A percentile compares a stretch with the other conserved stretches of the same genome.
These are phyloP conservation scores for Pseudomugil gertrudae DNA, from an alignment of 2,797 vertebrate genomes.

Conservation along the genomic window DNA sequence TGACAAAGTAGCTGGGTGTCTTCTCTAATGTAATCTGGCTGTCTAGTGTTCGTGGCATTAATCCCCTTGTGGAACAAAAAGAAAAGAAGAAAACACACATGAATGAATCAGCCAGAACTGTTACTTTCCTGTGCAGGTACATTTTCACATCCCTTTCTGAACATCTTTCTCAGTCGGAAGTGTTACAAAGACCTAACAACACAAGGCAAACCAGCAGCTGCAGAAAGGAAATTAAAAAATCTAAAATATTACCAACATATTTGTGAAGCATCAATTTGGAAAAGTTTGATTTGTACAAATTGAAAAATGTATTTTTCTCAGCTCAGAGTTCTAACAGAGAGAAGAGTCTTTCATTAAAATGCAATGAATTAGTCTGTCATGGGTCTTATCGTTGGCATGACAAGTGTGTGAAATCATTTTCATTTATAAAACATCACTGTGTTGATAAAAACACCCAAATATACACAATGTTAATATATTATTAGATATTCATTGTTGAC, in stretches of 20 bases:
- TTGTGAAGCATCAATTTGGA: too few species aligned
- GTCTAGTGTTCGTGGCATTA: constrained; percentile 94
- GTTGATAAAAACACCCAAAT: constrained; percentile 11
- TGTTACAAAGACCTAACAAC: too few species aligned
- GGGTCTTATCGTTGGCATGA: not conserved
- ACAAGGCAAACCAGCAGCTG: too few species aligned
- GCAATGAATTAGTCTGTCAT: not conserved
- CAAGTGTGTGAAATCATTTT: not conserved
- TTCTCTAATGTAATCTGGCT: constrained; percentile 97
- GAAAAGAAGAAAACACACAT: constrained; percentile 45
- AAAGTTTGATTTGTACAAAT: too few species aligned
- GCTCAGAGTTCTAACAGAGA: too few species aligned
- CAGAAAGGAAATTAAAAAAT: too few species aligned
- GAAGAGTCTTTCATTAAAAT: not conserved
- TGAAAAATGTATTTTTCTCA: too few species aligned
- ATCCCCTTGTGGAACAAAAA: constrained; percentile 81
- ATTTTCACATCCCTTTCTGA: constrained; percentile 35
- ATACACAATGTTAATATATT: constrained; percentile 17
- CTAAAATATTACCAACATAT: too few species aligned
- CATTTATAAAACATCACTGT: not conserved
- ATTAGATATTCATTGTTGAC: constrained; percentile 23
- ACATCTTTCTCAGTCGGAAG: not conserved
- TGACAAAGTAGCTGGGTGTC: constrained; percentile 98
- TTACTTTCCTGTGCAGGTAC: constrained; percentile 32
- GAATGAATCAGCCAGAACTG: constrained; percentile 36